Base-by-base conservation (phyloP, 2,113 vertebrate genomes). In the Sitta europaea region DNA sequence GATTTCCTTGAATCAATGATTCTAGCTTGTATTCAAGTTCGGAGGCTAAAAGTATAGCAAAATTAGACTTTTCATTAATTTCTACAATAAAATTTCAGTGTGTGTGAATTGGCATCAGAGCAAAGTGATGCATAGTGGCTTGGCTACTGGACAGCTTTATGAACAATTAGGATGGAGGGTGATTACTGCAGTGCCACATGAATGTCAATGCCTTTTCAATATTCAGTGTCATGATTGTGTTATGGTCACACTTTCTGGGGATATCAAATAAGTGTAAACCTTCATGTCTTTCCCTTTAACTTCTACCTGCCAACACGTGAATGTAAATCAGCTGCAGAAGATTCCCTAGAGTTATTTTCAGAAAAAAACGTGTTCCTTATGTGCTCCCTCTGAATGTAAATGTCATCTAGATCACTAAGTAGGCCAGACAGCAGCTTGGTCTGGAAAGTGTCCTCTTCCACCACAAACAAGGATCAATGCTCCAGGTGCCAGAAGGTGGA, bases 311-410 rank as follows among this genome's bases (percentile, higher is more conserved):
- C 95, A 91, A 27, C 2, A 36, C 67, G 62, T 84, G 78, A 92
- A 90, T 90, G 96, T 80, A 88, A 94, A 94, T 96, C 79, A 89
- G 93, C 40, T 84, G 31, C 54, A 94, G 88, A 77, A 73, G 80
- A 73, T 79, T 94, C 81, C 70, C 58, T 59, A 70, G 79, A 94
- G 82, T 38, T 84, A 40, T 82, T 94, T 81, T 80, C 76, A 78
- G 65, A 95, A 94, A 84, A 73, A 45, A 80, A n/a, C n/a, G n/a
- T n/a, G 18, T 90, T 92, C 71, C 57, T 92, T 96, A 62, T 36
- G 23, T 66, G 45, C 94, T 95, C 94, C 80, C 86, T 91, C 33
- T 73, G 79, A 90, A 92, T 86, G 72, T 88, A 93, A 97, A 96
- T 95, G 71, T 83, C 88, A 94, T 33, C 59, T 72, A 58, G 91